Evolutionary conservation across 2,888 invertebrate genomes (phyloP).

Genomic region (Choreutis nemorana): DNA sequence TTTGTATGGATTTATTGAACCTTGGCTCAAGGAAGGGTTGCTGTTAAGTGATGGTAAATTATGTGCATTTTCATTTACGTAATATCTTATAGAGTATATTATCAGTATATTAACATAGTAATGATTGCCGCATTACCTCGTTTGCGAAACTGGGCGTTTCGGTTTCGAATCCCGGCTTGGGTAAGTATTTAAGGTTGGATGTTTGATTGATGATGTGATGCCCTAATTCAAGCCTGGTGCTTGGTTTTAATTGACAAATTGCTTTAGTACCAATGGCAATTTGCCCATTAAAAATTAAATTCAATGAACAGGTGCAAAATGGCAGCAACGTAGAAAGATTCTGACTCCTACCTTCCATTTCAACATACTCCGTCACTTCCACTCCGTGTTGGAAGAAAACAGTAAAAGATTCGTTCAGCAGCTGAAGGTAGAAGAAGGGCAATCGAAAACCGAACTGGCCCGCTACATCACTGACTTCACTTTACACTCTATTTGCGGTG

Average conservation of each 20-base stretch:
- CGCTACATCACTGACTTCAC: constrained; percentile 63
- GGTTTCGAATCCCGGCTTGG: no score
- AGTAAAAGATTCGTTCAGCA: constrained; percentile 33
- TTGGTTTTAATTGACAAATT: no score
- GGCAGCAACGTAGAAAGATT: constrained; percentile 69
- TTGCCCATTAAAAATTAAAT: no score
- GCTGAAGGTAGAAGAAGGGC: constrained; percentile 23
- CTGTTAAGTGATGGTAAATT: constrained; percentile 44
- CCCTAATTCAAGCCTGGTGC: no score
- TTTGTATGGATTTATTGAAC: constrained; percentile 47
- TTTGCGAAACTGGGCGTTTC: no score
- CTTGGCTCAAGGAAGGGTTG: constrained; percentile 64
- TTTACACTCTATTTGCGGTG: constrained; percentile 74
- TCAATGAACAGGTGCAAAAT: constrained; percentile 66
- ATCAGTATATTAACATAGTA: no score
- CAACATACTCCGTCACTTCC: constrained; percentile 59
- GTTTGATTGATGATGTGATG: no score
- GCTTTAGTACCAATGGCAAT: no score
- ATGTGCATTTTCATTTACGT: no score
- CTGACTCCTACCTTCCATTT: constrained; percentile 73
- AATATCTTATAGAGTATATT: no score
- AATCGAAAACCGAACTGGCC: constrained; percentile 47
- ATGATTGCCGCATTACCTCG: no score
- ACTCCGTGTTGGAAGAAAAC: constrained; percentile 48
- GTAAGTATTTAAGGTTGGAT: no score